Evolutionary conservation across 35 echinoderm and acorn worm species (phyloP).

Genomic region (Diadema setosum): DNA sequence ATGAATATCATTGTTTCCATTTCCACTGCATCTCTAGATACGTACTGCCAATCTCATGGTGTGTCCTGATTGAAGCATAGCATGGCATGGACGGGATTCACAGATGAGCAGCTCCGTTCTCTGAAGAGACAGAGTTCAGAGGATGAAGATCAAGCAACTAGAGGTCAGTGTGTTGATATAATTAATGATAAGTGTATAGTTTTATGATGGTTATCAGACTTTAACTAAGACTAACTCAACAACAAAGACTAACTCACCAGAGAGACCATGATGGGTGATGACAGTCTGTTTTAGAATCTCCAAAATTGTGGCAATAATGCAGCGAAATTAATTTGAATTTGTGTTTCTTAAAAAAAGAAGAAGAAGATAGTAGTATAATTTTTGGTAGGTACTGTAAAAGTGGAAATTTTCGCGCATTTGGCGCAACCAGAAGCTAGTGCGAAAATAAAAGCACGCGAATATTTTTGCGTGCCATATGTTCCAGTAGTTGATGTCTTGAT

Average conservation of each 20-base stretch:
- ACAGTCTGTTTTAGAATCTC: neutral
- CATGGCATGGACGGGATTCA: conserved; percentile 58
- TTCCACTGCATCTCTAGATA: too few species aligned
- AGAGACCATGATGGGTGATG: neutral
- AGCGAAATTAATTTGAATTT: neutral
- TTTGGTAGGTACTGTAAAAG: too few species aligned
- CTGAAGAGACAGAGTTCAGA: neutral
- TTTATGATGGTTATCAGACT: neutral
- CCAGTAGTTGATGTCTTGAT: too few species aligned
- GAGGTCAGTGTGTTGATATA: neutral
- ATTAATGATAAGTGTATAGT: neutral
- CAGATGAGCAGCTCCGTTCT: conserved; percentile 29
- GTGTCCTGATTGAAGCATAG: too few species aligned
- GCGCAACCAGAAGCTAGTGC: too few species aligned
- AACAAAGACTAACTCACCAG: neutral
- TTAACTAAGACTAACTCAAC: neutral
- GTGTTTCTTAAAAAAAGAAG: too few species aligned
- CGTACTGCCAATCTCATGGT: too few species aligned
- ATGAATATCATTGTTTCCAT: too few species aligned
- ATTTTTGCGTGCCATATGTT: too few species aligned
- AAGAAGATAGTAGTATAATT: too few species aligned
- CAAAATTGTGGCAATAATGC: neutral
- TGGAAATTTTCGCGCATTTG: too few species aligned
- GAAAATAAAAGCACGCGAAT: too few species aligned
- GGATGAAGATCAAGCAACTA: neutral